Percentiles rank a stretch among this genome's conserved stretches.
Evolutionary conservation across 2,113 vertebrate genomes (phyloP).

Genomic region (Crotalus horridus): DNA sequence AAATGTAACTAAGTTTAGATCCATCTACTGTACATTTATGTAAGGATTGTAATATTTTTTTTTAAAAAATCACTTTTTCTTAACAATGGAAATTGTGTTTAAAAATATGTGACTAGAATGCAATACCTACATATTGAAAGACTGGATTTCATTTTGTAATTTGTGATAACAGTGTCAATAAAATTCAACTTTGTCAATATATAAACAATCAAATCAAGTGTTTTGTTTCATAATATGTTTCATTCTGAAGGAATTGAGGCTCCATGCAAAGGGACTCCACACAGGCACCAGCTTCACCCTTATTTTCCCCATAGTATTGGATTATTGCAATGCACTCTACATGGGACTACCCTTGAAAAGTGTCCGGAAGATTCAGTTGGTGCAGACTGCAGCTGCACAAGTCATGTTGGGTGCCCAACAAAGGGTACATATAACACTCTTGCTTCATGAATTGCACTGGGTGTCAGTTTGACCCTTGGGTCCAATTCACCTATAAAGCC

Average conservation of each 20-base stretch:
- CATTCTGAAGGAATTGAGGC: neutral
- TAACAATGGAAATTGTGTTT: neutral
- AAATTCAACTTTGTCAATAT: neutral
- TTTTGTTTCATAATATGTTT: neutral
- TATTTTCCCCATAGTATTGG: no score
- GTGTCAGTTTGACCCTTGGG: no score
- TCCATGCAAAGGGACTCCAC: neutral
- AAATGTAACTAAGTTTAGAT: neutral
- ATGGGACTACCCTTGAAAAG: no score
- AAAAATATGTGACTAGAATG: neutral
- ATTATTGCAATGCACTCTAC: no score
- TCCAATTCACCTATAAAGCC: no score
- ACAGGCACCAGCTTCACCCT: no score
- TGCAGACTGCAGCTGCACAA: no score
- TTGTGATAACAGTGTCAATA: constrained; percentile 7
- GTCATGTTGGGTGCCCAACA: no score
- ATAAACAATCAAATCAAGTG: neutral
- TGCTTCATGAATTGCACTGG: no score
- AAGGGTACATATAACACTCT: no score
- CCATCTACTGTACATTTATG: neutral
- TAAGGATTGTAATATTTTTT: neutral
- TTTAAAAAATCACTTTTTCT: neutral
- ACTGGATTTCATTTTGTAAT: neutral
- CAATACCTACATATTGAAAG: neutral
- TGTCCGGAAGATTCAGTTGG: no score